These are phyloP conservation scores for Leucoma salicis DNA, from an alignment of 2,888 invertebrate species.

Conservation along the genomic window DNA sequence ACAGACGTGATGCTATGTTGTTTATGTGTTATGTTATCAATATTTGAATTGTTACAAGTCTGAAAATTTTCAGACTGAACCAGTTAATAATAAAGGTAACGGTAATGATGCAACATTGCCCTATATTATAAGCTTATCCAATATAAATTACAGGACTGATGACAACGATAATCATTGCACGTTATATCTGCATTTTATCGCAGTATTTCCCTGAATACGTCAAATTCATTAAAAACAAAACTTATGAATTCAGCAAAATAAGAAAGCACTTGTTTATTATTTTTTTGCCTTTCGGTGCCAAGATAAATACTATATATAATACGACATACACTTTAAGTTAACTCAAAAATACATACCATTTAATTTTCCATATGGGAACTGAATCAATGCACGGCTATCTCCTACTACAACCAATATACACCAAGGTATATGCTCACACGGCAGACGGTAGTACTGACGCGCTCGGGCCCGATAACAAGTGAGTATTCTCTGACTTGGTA, in stretches of 20 bases:
- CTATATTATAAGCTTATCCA: constrained; percentile 37
- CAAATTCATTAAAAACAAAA: constrained; percentile 31
- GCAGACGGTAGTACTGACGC: too few relatives aligned
- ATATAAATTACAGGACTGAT: constrained; percentile 17
- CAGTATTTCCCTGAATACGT: constrained; percentile 19
- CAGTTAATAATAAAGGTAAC: constrained; percentile 21
- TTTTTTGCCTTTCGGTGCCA: constrained; percentile 39
- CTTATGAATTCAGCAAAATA: constrained; percentile 27
- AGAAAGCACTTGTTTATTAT: constrained; percentile 28
- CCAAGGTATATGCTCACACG: too few relatives aligned
- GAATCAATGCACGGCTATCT: too few relatives aligned
- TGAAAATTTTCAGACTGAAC: constrained; percentile 3
- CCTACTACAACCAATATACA: too few relatives aligned
- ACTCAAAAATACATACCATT: too few relatives aligned
- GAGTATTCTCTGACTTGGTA: too few relatives aligned
- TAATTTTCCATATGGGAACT: too few relatives aligned
- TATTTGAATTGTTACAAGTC: constrained; percentile 6
- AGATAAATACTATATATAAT: too few relatives aligned
- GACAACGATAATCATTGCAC: constrained; percentile 11
- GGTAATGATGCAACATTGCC: constrained; percentile 71
- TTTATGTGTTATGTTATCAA: too few relatives aligned
- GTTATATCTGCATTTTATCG: constrained; percentile 29
- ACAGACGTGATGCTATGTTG: too few relatives aligned
- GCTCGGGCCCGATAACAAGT: too few relatives aligned
- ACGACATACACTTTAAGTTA: too few relatives aligned